Evolutionary conservation across 2,888 invertebrate species (phyloP), one percentile per base, ranked within the genome.

Genomic region (Nomada goodeniana): DNA sequence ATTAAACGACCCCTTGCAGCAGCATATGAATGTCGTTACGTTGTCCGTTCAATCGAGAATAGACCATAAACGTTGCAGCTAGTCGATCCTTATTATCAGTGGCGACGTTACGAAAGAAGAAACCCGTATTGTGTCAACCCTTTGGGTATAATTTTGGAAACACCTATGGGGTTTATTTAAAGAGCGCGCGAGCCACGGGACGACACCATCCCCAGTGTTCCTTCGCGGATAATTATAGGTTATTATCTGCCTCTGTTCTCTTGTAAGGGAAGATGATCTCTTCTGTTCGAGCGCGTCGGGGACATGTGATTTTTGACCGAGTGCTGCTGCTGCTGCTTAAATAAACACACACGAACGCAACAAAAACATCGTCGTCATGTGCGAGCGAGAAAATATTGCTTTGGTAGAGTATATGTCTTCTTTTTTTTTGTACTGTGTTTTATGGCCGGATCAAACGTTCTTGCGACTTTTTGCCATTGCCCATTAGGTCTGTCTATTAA

Each of bases 201-300:
- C 29, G n/a, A 44, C 50, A 53, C 60, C n/a, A 23, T 42, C 23
- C 59, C 70, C 55, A 47, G 71, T 59, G 65, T 71, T 69, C 63
- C n/a, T 69, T 57, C 75, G 50, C 23, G 29, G 80, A 89, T 88
- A 88, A 88, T 88, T 88, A 89, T 89, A 89, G 88, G 86, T 80
- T 77, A 87, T 89, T 89, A 87, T 86, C 82, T 61, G 75, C 53
- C 55, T 76, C 73, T 73, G 74, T 78, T 79, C 75, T 81, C 73
- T 57, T 26, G 60, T 50, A 47, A 82, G 68, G 53, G 64, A 59
- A 74, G 85, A 88, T 84, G 85, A 86, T 47, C 83, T 85, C 84
- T 76, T 80, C 75, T 76, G 52, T 71, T 72, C 57, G 55, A 59
- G 55, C 50, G 55, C 50, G 81, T 80, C 68, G 73, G 52, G 59